Conservation (phyloP, 2,888 invertebrate species). For the Polydrusus pterygomalis region DNA sequence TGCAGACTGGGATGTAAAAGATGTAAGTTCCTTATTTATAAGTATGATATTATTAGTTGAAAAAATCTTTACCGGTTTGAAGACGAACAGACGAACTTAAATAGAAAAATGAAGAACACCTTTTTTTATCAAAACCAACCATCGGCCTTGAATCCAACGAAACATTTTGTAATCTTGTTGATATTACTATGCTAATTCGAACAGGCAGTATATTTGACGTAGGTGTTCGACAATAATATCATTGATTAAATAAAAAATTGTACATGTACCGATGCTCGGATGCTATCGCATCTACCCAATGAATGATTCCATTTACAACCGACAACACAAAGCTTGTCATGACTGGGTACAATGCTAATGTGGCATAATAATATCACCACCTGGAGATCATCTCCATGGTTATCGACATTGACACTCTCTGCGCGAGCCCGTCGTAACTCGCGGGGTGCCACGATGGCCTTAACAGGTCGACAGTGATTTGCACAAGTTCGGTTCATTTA, state of each 20-base stretch:
- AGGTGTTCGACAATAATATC: constrained; percentile 46
- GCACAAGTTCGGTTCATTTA: constrained; percentile 53
- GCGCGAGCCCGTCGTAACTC: constrained; percentile 42
- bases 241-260: constrained; percentile 48
- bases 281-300: constrained; percentile 50
- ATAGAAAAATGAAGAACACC: too few species aligned
- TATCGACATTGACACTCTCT: constrained; percentile 64
- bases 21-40: constrained; percentile 78
- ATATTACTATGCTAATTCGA: constrained; percentile 53
- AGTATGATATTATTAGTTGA: too few species aligned
- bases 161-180: constrained; percentile 30
- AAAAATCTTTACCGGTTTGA: too few species aligned
- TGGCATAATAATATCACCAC: constrained; percentile 67
- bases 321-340: constrained; percentile 52
- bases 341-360: constrained; percentile 63
- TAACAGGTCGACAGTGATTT: constrained; percentile 62
- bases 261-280: constrained; percentile 49
- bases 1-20: constrained; percentile 93
- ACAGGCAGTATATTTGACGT: constrained; percentile 44
- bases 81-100: too few species aligned
- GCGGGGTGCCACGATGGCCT: constrained; percentile 53
- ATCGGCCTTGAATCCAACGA: too few species aligned
- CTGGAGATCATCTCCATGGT: constrained; percentile 64
- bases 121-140: too few species aligned
- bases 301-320: constrained; percentile 58